Evolutionary conservation across 2,888 invertebrate species (phyloP), one percentile per base, ranked within the genome.

Genomic region (Philonicus albiceps): DNA sequence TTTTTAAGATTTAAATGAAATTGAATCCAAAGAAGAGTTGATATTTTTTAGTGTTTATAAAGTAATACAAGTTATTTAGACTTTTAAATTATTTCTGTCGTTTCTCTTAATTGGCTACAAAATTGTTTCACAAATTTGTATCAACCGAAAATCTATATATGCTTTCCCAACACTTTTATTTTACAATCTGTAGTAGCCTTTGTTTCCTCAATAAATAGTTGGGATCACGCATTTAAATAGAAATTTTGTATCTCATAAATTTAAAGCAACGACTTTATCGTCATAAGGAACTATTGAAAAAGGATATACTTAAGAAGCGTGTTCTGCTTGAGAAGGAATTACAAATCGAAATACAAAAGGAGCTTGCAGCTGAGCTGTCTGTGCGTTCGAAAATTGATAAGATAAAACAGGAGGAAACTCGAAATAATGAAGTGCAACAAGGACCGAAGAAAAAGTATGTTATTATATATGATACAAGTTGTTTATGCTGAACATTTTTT

Each of bases 211-310:
- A 78, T 74, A 31, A 78, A 30, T 43, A 22, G 87, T 87, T 87
- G 87, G 87, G 87, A 87, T 87, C 49, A 80, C n/a, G 87, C 87
- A 86, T 80, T 84, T 86, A 87, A 86, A 87, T 87, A 87, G 87
- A 86, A 73, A 80, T 86, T 78, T 87, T 87, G 30, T 87, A 19
- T 85, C 85, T 87, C 76, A 86, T 87, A 87, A 87, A 94, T 89
- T 94, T 96, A 88, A 95, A 96, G 91, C 95, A 96, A 90, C 93
- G 96, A 55, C 93, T 98, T 30, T 96, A 96, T 91, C 95, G 97
- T 89, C 98, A 98, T 90, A 98, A 98, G 91, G 98, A 98, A 91
- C 93, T 96, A 89, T 94, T 99, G 78, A 98, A 98, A 92, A 98
- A 97, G 90, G 98, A 98, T 90, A 98, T 98, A 88, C 94, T 98